phyloP scores from a whole-genome alignment of 2,113 vertebrate species.

The Hylia prasina region DNA sequence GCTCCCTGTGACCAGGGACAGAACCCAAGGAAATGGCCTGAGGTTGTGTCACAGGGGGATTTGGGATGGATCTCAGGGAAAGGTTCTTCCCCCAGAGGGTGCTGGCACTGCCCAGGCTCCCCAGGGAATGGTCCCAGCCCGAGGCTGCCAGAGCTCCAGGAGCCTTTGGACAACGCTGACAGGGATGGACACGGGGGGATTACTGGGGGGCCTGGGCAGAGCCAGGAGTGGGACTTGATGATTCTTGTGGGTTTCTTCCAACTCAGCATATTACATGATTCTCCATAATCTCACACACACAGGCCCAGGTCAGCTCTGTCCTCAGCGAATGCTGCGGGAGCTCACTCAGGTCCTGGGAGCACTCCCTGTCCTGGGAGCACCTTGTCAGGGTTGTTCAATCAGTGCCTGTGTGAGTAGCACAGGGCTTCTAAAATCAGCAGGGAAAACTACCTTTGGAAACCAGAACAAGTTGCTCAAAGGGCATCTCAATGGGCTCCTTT shows the following conservation, averaged over 20 bases:
- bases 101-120: neutral
- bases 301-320: neutral
- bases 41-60: neutral
- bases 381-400: neutral
- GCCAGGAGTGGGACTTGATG: fast-evolving
- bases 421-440: neutral
- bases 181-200: neutral
- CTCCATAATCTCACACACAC: neutral
- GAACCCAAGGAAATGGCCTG: neutral
- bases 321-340: fast-evolving
- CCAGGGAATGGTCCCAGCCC: neutral
- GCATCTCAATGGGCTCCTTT: neutral
- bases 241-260: neutral
- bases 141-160: neutral
- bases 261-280: neutral
- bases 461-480: neutral
- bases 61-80: neutral
- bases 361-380: neutral
- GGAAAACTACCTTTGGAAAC: neutral
- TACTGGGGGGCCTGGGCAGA: neutral
- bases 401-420: neutral
- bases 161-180: neutral
- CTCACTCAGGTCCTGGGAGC: neutral
- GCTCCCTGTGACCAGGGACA: neutral
- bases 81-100: neutral